phyloP scores from a whole-genome alignment of 2,888 invertebrate species.

The Tetragonisca angustula region DNA sequence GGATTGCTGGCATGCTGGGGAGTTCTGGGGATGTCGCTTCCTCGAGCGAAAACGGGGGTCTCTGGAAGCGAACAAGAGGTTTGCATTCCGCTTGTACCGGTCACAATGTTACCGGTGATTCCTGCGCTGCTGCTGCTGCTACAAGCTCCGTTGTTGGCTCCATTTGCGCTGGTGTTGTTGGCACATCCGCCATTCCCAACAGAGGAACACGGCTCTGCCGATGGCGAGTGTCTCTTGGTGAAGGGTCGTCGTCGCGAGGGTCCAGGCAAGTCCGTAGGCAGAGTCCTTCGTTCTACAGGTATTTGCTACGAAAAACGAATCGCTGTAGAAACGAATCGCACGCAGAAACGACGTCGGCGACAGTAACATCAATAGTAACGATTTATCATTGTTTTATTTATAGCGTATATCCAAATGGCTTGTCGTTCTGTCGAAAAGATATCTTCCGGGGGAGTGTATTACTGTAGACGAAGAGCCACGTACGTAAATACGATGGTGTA shows the following conservation, averaged over 20 bases:
- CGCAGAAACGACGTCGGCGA: background rate
- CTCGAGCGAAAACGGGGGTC: slow-evolving; percentile 94
- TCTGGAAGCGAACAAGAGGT: slow-evolving; percentile 95
- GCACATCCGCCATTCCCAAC: slow-evolving; percentile 93
- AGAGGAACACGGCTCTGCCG: slow-evolving; percentile 92
- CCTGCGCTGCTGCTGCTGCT: slow-evolving; percentile 91
- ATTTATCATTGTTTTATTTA: background rate
- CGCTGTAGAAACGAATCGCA: background rate
- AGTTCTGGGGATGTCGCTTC: slow-evolving; percentile 92
- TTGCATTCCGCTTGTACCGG: slow-evolving; percentile 86
- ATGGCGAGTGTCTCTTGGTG: slow-evolving; percentile 85
- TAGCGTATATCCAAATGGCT: background rate
- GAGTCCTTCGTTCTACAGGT: slow-evolving; percentile 88
- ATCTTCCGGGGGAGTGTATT: too few species aligned
- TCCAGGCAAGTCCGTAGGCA: slow-evolving; percentile 89
- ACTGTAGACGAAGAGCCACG: too few species aligned
- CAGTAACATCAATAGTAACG: background rate
- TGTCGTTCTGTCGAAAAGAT: too few species aligned
- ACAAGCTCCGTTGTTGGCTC: slow-evolving; percentile 91
- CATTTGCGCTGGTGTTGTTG: slow-evolving; percentile 77
- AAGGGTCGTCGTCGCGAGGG: slow-evolving; percentile 84
- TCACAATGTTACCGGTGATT: slow-evolving; percentile 87
- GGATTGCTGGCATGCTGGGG: slow-evolving; percentile 88
- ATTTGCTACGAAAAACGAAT: slow-evolving; percentile 74
- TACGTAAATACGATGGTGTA: too few species aligned